Conservation (phyloP, 2,797 vertebrate genomes). For the Myoxocephalus aenaeus region DNA sequence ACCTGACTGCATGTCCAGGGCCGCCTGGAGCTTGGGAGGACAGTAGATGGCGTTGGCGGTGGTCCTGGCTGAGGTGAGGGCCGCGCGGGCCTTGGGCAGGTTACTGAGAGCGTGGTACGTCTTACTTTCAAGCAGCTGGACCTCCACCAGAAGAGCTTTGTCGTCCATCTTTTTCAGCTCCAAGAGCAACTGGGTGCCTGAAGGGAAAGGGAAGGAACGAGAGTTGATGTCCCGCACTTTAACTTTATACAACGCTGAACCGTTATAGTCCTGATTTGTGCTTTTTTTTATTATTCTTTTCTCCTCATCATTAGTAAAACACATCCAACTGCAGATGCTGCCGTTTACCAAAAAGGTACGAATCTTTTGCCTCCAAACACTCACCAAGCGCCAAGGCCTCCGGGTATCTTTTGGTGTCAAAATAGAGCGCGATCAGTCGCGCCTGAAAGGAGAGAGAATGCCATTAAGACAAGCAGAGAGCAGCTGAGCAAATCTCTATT, state of each 20-base stretch:
- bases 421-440: slow-evolving; percentile 97
- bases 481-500: neutral
- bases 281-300: neutral
- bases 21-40: slow-evolving; percentile 98
- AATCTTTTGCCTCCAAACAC: slow-evolving; percentile 52
- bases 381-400: slow-evolving; percentile 97
- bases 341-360: neutral
- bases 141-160: slow-evolving; percentile 97
- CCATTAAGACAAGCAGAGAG: slow-evolving; percentile 29
- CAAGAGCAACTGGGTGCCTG: slow-evolving; percentile 94
- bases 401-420: slow-evolving; percentile 98
- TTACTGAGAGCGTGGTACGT: slow-evolving; percentile 99
- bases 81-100: slow-evolving; percentile 97
- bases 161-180: slow-evolving; percentile 99
- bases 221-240: neutral
- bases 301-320: neutral
- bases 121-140: slow-evolving; percentile 98
- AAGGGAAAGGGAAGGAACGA: neutral
- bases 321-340: neutral
- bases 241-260: neutral
- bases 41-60: slow-evolving; percentile 99
- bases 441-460: slow-evolving; percentile 82
- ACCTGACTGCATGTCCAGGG: slow-evolving; percentile 99
- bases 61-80: slow-evolving; percentile 97
- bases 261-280: neutral